These are phyloP conservation scores for Troides oblongomaculatus DNA, from an alignment of 2,888 invertebrate species.

Conservation along the genomic window DNA sequence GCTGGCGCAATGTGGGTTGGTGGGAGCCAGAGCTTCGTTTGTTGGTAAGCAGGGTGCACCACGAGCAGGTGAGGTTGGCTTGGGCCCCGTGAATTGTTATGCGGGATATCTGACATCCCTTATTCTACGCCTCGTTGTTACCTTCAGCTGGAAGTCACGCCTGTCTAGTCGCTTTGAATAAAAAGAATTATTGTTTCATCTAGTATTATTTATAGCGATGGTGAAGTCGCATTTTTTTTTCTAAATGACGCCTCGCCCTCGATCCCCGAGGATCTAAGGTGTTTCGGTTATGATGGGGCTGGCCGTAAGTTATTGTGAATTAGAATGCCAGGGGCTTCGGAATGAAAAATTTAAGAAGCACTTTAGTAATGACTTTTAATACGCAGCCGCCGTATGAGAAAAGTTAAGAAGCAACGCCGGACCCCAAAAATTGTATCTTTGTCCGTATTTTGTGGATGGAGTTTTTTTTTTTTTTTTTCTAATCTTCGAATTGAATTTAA, in stretches of 20 bases:
- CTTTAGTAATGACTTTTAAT: conserved; percentile 27
- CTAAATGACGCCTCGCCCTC: conserved; percentile 3
- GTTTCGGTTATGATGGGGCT: conserved; percentile 26
- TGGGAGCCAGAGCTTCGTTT: too few relatives aligned
- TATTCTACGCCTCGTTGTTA: too few relatives aligned
- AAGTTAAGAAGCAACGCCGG: conserved; percentile 8
- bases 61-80: too few relatives aligned
- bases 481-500: conserved; percentile 6
- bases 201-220: background rate
- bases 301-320: conserved; percentile 27
- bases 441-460: background rate
- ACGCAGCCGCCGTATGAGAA: conserved; percentile 24
- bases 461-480: background rate
- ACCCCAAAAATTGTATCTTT: background rate
- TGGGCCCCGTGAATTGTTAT: too few relatives aligned
- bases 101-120: too few relatives aligned
- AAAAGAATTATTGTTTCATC: background rate
- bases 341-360: conserved; percentile 26
- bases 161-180: too few relatives aligned
- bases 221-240: conserved; percentile 6
- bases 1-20: too few relatives aligned
- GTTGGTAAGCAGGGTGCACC: too few relatives aligned
- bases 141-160: too few relatives aligned
- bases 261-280: conserved; percentile 17
- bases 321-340: conserved; percentile 16